Evolutionary conservation across 2,113 vertebrate species (phyloP).

Genomic region (Ramphastos sulfuratus): DNA sequence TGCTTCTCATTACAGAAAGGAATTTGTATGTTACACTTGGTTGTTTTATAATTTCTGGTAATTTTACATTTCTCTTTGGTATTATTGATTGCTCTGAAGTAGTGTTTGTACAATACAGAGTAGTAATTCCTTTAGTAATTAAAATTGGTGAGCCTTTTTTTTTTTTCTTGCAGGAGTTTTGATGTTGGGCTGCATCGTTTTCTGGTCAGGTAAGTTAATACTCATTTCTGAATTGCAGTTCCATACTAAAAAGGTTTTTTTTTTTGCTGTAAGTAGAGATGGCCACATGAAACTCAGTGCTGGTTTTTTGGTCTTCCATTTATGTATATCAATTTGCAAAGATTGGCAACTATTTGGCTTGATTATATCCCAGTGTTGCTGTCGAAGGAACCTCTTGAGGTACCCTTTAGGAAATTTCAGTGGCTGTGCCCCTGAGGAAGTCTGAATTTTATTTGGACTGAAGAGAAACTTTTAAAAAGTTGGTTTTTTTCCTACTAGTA

Average conservation of each 20-base stretch:
- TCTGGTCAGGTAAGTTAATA: constrained; percentile 77
- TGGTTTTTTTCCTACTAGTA: not conserved
- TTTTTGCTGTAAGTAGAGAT: not conserved
- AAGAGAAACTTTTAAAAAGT: not conserved
- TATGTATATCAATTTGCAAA: not conserved
- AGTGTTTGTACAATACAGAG: not conserved
- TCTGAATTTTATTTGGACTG: not conserved
- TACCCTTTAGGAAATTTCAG: not conserved
- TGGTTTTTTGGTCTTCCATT: not conserved
- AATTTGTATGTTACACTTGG: not conserved
- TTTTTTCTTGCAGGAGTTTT: constrained; percentile 73
- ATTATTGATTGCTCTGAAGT: not conserved
- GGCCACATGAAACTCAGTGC: not conserved
- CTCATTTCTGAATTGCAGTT: not conserved
- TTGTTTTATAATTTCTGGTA: not conserved
- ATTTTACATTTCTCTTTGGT: not conserved
- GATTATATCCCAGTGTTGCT: not conserved
- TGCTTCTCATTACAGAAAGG: not conserved
- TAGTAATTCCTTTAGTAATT: not conserved
- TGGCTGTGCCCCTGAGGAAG: not conserved
- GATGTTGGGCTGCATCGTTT: constrained; percentile 81
- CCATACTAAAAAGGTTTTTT: not conserved
- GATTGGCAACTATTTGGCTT: not conserved
- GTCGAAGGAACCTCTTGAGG: not conserved
- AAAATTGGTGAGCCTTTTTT: not conserved